Evolutionary conservation across 1,140 invertebrate species (phyloP).

Genomic region (Heliconius congener): DNA sequence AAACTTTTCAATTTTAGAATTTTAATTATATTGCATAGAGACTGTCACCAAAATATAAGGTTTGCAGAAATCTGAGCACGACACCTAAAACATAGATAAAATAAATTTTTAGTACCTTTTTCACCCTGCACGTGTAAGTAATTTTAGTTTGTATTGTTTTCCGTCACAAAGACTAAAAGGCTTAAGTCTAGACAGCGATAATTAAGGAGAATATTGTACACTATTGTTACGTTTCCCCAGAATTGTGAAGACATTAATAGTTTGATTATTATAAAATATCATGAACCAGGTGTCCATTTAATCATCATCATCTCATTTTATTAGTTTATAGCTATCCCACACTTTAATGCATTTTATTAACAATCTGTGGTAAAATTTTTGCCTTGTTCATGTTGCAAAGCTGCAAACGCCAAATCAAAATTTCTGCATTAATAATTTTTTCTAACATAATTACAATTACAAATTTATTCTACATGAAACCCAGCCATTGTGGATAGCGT

Average conservation of each 20-base stretch:
- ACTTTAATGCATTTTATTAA: too few relatives aligned
- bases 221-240: not conserved
- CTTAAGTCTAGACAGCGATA: conserved; percentile 4
- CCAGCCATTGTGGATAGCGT: too few relatives aligned
- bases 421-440: too few relatives aligned
- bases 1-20: not conserved
- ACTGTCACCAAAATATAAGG: not conserved
- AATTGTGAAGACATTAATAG: not conserved
- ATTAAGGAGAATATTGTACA: not conserved
- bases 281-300: too few relatives aligned
- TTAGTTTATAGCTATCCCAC: too few relatives aligned
- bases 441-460: too few relatives aligned
- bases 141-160: conserved; percentile 5
- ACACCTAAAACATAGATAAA: not conserved
- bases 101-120: not conserved
- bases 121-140: not conserved
- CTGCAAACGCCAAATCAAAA: too few relatives aligned
- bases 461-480: too few relatives aligned
- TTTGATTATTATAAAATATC: not conserved
- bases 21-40: not conserved
- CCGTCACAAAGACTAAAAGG: not conserved
- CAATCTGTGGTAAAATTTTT: too few relatives aligned
- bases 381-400: too few relatives aligned
- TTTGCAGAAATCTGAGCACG: not conserved
- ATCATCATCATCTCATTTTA: too few relatives aligned